Evolutionary conservation across 53 echinoderm and acorn worm species (phyloP), one percentile per base, ranked within the genome.

Genomic region (Astropecten irregularis): DNA sequence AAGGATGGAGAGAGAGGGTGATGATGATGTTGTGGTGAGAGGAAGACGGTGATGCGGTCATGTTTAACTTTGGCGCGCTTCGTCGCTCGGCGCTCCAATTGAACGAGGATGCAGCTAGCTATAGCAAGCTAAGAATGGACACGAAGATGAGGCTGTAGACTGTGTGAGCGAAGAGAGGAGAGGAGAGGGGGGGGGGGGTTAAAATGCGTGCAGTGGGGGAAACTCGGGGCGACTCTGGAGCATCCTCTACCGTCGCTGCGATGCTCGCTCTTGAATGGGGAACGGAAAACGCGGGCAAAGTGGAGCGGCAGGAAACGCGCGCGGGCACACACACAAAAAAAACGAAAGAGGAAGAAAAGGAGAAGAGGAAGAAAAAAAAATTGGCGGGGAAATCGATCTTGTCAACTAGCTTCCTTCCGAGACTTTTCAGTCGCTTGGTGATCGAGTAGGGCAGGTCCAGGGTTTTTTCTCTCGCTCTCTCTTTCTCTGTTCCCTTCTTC

Each of bases 321-420:
- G 73, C 91, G 91, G 84, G 91, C 84, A 81, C 42, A 42, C 6
- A n/a, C n/a, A n/a, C n/a, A n/a, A n/a, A n/a, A n/a, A n/a, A n/a
- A n/a, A n/a, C n/a, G n/a, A n/a, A n/a, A n/a, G n/a, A 11, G 11
- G 11, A 42, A 11, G 42, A 42, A 11, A 42, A 11, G 42, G 42
- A 42, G 42, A 42, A 42, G 42, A 11, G 42, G 42, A 42, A 42
- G 42, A 11, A 11, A 48, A 76, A 87, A 84, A 91, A 91, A 83
- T 70, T 83, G 76, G 87, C 76, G 60, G 76, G 91, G 83, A 86
- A 91, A 91, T 91, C 91, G 88, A 88, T 91, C 91, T 76, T 91
- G 87, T 84, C 88, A 88, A 88, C 83, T 71, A 72, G 71, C 71
- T 91, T 88, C 88, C 91, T 91, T 91, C 91, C 91, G 63, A 64